Base-by-base conservation (phyloP, 2,888 invertebrate genomes). In the Acrobasis suavella region DNA sequence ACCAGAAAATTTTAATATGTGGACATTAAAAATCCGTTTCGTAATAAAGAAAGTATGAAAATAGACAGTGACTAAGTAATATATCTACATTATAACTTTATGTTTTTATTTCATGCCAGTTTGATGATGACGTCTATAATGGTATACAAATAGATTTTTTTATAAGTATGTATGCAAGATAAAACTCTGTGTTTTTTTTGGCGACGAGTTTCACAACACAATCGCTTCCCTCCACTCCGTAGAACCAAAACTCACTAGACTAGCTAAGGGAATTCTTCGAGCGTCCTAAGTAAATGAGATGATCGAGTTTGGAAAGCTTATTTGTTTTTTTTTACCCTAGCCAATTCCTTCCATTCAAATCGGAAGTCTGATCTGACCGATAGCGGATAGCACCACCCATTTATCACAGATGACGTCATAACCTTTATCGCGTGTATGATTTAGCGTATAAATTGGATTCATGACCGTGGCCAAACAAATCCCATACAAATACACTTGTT, bases 351-450 rank as follows among this genome's bases (percentile, higher is more conserved):
- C n/a, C n/a, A n/a, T n/a, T 10, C 42, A 10, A 42, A 42, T 22
- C 14, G 32, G 15, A 32, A 22, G 9, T 32, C 8, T 39, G 16
- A 39, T 16, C 17, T 12, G 55, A 39, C 55, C 39, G 55, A 55
- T 56, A 22, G 42, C 42, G 12, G 14, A 10, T 9, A 56, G 42
- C 14, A 22, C n/a, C 32, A 22, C 56, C 39, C 42, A 46, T 56
- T 56, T 56, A 56, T 56, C 56, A 56, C 12, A 51, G 56, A 50
- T 65, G 58, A 51, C 61, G 56, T 58, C 60, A 56, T 12, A 16
- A 17, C 42, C 56, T 42, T 56, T 56, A 56, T 56, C 56, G 42
- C 17, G 10, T 32, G 32, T 38, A 22, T 46, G 46, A 37, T 16
- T 49, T 12, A 22, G 51, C 52, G 16, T 49, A 52, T 51, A 56